A percentile compares a stretch with the other conserved stretches of the same genome.
phyloP scores from a whole-genome alignment of 2,797 vertebrate species.

The Scarus forsteni region DNA sequence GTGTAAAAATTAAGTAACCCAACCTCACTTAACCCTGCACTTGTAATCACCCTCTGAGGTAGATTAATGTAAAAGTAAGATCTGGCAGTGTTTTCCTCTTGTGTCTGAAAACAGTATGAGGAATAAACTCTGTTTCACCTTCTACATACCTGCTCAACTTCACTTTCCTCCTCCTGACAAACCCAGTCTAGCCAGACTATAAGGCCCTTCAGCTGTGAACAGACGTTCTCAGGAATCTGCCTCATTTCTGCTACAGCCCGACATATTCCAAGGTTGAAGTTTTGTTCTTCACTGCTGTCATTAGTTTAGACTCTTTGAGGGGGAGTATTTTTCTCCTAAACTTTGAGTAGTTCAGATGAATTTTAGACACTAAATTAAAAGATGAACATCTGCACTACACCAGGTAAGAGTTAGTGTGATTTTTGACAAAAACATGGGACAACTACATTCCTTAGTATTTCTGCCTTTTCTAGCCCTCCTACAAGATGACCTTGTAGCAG shows the following conservation, averaged over 20 bases:
- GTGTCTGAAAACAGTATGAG: neutral
- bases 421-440: too few species aligned
- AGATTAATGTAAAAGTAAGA: neutral
- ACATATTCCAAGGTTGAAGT: neutral
- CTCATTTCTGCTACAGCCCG: neutral
- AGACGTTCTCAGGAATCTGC: constrained; percentile 28
- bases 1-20: neutral
- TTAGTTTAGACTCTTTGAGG: neutral
- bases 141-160: neutral
- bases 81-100: neutral
- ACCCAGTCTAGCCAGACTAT: constrained; percentile 4
- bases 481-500: too few species aligned
- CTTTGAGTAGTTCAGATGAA: neutral
- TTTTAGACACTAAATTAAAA: too few species aligned
- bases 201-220: constrained; percentile 2
- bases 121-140: neutral
- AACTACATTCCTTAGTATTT: too few species aligned
- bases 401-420: too few species aligned
- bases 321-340: neutral
- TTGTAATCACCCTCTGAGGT: neutral
- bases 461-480: too few species aligned
- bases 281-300: constrained; percentile 6
- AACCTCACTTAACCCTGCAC: neutral
- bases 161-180: neutral
- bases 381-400: too few species aligned